Base-by-base conservation (phyloP, 1,140 invertebrate genomes). In the Gerris buenoi region DNA sequence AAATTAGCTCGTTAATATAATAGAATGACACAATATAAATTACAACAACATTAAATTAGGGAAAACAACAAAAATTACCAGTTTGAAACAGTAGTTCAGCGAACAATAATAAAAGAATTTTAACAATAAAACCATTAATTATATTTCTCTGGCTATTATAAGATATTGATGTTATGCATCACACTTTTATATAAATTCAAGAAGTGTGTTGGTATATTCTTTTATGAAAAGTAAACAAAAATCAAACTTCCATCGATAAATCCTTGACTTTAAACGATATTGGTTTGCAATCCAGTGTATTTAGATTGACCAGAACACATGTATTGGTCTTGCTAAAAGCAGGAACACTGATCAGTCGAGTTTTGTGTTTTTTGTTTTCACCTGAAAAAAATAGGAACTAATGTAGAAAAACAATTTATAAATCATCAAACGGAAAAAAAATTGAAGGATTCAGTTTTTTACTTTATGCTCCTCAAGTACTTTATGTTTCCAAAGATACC, bases 301-400 rank as follows among this genome's bases (percentile, higher is more conserved):
- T 64, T 0, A 72, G 63, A 64, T 72, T 72, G 1, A 72, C 46
- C 18, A 72, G 27, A 15, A 68, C 68, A 46, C 67, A 71, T 15
- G 68, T 70, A 29, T 67, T 59, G 15, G 71, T 71, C 28, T 27
- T 27, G 2, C 59, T 18, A 65, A 72, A 72, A 14, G 64, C 66
- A 2, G 71, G 70, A 2, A 72, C 28, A 46, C 70, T 66, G 25
- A 72, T 66, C 27, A 72, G 63, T 26, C 70, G 29, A 0, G 63
- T 64, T 25, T 57, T 56, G 58, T 67, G 68, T 1, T 2, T 57
- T 3, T 62, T 59, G 2, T 29, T 27, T 14, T 63, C 27, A 59
- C 65, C 65, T 66, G 27, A n/a, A 65, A n/a, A 67, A 46, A 63
- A 64, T 15, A 23, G 29, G 10, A 56, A 13, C 46, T 56, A 10